These are phyloP conservation scores for Theonella swinhoei DNA, from an alignment of 37 sponge, comb jelly and placozoan species.

Conservation along the genomic window DNA sequence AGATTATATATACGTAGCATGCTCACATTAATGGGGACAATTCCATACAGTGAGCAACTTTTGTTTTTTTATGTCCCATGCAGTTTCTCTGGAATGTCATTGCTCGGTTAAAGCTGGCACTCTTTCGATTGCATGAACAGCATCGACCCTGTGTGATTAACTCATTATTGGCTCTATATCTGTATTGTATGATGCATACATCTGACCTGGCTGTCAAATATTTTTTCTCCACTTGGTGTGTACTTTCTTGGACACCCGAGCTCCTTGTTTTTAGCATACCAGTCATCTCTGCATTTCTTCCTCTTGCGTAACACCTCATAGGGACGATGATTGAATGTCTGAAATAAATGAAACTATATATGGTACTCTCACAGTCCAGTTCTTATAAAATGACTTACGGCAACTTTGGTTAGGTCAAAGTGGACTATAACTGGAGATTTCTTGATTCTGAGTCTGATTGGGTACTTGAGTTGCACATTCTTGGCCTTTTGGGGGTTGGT, in stretches of 20 bases:
- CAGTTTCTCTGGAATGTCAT: conserved; percentile 1
- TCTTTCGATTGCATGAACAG: conserved; percentile 43
- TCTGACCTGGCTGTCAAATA: conserved; percentile 89
- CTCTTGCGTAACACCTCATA: conserved; percentile 44
- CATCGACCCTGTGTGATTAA: conserved; percentile 63
- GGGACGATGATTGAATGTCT: conserved; percentile 60
- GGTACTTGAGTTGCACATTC: conserved; percentile 66
- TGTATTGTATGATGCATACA: no score
- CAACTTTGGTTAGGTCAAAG: conserved; percentile 67
- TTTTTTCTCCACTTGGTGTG: conserved; percentile 33
- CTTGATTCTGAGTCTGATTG: conserved; percentile 62
- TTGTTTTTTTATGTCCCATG: neutral
- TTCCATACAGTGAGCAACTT: conserved; percentile 63
- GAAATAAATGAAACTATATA: neutral
- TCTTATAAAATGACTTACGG: conserved; percentile 42
- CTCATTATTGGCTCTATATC: neutral
- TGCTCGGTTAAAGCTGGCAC: conserved; percentile 20
- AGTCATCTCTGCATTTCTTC: conserved; percentile 57
- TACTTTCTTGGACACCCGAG: conserved; percentile 58
- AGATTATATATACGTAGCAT: no score
- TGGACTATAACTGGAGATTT: conserved; percentile 78
- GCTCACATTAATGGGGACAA: conserved; percentile 60
- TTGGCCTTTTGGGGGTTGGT: conserved; percentile 39
- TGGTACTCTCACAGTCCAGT: neutral
- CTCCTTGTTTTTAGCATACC: conserved; percentile 44